Evolutionary conservation across 2,888 invertebrate species (phyloP).

Genomic region (Xylocampa areola): DNA sequence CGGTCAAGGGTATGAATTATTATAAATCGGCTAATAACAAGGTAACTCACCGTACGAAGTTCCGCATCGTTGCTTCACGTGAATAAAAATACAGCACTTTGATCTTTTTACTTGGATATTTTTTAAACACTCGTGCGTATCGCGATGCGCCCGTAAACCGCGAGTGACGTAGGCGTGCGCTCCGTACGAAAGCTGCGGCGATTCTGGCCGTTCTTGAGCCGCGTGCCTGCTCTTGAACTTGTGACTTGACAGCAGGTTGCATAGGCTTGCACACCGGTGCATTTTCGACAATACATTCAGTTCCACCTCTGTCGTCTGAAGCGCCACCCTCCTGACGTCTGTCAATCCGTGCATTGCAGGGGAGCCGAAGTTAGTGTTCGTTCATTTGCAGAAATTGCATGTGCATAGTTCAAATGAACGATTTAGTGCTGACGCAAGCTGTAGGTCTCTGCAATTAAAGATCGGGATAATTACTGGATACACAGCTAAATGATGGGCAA

Average conservation of each 20-base stretch:
- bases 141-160: conserved; percentile 61
- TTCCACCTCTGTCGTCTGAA: conserved; percentile 48
- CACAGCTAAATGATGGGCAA: conserved; percentile 40
- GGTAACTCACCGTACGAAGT: conserved; percentile 79
- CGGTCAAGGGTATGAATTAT: conserved; percentile 68
- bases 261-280: conserved; percentile 78
- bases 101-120: conserved; percentile 62
- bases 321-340: conserved; percentile 47
- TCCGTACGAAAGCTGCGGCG: conserved; percentile 75
- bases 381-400: conserved; percentile 30
- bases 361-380: conserved; percentile 21
- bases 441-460: conserved; percentile 33
- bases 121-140: conserved; percentile 68
- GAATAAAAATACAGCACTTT: conserved; percentile 62
- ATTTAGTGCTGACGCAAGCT: conserved; percentile 32
- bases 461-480: conserved; percentile 45
- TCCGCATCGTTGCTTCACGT: conserved; percentile 77
- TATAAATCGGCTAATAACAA: conserved; percentile 59
- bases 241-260: conserved; percentile 77
- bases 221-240: conserved; percentile 84
- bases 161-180: conserved; percentile 71
- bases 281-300: conserved; percentile 70
- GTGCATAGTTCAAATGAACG: conserved; percentile 29
- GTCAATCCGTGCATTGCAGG: conserved; percentile 41
- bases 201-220: conserved; percentile 71